Conservation (phyloP, 2,888 invertebrate genomes). For the Dione juno region DNA sequence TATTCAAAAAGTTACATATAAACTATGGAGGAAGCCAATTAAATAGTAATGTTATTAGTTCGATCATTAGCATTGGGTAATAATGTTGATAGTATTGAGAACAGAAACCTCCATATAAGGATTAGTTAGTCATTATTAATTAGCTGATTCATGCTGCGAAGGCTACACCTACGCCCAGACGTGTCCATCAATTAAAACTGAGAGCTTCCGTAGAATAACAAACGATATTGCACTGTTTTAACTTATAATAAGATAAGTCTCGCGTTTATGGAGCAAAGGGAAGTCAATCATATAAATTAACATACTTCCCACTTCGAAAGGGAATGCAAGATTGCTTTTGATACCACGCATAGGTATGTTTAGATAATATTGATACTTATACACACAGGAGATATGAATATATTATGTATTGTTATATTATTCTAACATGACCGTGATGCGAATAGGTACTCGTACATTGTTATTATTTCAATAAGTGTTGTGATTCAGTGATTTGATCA, state of each 20-base stretch:
- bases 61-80: constrained; percentile 24
- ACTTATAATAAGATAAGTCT: neutral
- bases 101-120: constrained; percentile 59
- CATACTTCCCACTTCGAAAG: neutral
- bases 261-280: neutral
- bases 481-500: constrained; percentile 43
- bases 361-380: constrained; percentile 23
- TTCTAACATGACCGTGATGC: constrained; percentile 39
- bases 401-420: constrained; percentile 41
- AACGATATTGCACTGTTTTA: neutral
- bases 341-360: constrained; percentile 21
- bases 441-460: constrained; percentile 30
- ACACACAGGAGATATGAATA: constrained; percentile 34
- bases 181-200: constrained; percentile 41
- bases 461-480: constrained; percentile 39
- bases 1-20: neutral
- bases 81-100: constrained; percentile 32
- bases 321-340: constrained; percentile 1
- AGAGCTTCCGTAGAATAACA: constrained; percentile 53
- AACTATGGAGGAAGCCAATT: constrained; percentile 17
- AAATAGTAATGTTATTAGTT: constrained; percentile 8
- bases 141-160: constrained; percentile 65
- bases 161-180: constrained; percentile 63
- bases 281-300: neutral
- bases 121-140: constrained; percentile 44